These are phyloP conservation scores for Calephelis nemesis DNA, from an alignment of 1,140 invertebrate genomes.

Conservation along the genomic window DNA sequence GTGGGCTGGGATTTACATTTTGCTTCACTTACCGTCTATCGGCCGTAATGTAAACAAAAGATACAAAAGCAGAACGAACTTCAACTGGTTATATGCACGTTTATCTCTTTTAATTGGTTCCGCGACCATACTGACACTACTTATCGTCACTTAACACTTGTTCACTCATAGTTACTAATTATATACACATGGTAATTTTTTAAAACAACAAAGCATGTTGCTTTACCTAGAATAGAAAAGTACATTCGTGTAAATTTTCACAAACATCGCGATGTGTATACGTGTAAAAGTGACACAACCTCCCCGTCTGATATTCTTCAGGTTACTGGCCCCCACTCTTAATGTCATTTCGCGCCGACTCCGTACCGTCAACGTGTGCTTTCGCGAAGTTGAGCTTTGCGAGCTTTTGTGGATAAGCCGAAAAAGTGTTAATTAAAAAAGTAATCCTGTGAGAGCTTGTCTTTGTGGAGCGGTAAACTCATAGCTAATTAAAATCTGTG, in stretches of 20 bases:
- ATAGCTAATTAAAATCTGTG: slow-evolving; percentile 2
- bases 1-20: slow-evolving; percentile 4
- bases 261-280: slow-evolving; percentile 62
- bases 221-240: slow-evolving; percentile 12
- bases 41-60: slow-evolving; percentile 56
- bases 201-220: slow-evolving; percentile 14
- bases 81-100: slow-evolving; percentile 64
- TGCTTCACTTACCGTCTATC: slow-evolving; percentile 54
- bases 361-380: slow-evolving; percentile 48
- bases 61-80: slow-evolving; percentile 57
- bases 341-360: slow-evolving; percentile 71
- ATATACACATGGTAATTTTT: slow-evolving; percentile 8
- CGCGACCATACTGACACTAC: slow-evolving; percentile 67
- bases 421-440: slow-evolving; percentile 20
- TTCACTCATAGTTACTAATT: slow-evolving; percentile 49
- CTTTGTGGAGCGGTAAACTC: slow-evolving; percentile 16
- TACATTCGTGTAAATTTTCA: slow-evolving; percentile 31
- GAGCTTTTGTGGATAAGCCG: slow-evolving; percentile 45
- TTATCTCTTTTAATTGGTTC: slow-evolving; percentile 65
- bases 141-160: slow-evolving; percentile 53
- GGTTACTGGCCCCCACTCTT: slow-evolving; percentile 70
- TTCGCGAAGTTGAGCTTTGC: slow-evolving; percentile 60
- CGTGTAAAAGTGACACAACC: slow-evolving; percentile 51
- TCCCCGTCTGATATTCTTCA: slow-evolving; percentile 47
- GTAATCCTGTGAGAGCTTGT: slow-evolving; percentile 17